These are phyloP conservation scores for Seira sanloemensis DNA, from an alignment of 2,888 invertebrate genomes.

Conservation along the genomic window DNA sequence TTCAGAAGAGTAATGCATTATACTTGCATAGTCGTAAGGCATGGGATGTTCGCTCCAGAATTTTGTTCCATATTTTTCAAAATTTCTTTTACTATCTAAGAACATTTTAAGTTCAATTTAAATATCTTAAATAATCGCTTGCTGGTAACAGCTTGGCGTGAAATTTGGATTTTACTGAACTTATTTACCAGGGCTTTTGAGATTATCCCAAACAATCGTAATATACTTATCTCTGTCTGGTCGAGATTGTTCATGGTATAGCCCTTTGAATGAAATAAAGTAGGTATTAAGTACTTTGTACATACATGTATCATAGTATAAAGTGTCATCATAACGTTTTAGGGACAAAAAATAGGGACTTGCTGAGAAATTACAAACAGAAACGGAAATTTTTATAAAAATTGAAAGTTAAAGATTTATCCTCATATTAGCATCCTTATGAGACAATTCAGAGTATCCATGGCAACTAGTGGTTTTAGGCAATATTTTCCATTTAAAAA, in stretches of 20 bases:
- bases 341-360: too few species aligned
- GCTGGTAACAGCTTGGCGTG: not conserved
- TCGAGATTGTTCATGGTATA: constrained; percentile 76
- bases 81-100: constrained; percentile 49
- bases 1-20: constrained; percentile 60
- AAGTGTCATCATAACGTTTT: too few species aligned
- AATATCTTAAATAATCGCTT: not conserved
- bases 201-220: constrained; percentile 48
- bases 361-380: too few species aligned
- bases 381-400: too few species aligned
- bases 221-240: constrained; percentile 75
- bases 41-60: constrained; percentile 37
- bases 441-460: too few species aligned
- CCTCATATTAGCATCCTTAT: too few species aligned
- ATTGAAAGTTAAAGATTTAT: too few species aligned
- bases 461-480: too few species aligned
- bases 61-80: constrained; percentile 57
- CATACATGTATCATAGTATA: too few species aligned
- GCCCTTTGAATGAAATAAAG: too few species aligned
- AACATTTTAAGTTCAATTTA: not conserved
- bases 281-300: too few species aligned
- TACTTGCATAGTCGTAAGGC: constrained; percentile 65
- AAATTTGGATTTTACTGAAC: not conserved
- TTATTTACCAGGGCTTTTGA: constrained; percentile 45
- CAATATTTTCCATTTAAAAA: too few species aligned